Percentiles rank a stretch among this genome's conserved stretches.
Evolutionary conservation across 1,140 invertebrate genomes (phyloP).

Genomic region (Caenorhabditis brenneri): DNA sequence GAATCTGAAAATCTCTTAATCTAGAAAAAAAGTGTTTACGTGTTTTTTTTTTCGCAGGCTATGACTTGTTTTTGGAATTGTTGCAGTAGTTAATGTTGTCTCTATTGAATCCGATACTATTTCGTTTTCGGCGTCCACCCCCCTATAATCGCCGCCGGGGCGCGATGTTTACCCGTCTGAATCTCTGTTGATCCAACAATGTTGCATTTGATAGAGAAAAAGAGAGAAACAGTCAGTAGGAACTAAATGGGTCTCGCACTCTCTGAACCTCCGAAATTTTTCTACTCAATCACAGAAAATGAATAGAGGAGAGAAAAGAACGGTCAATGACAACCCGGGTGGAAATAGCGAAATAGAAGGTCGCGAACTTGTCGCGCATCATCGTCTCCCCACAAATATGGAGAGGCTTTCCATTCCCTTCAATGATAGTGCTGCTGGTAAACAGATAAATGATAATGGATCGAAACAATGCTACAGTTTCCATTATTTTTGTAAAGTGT

Average conservation of each 20-base stretch:
- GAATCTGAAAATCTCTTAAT: not conserved
- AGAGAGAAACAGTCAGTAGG: not conserved
- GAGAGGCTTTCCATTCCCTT: not conserved
- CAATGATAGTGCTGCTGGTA: not conserved
- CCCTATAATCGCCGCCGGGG: slow-evolving; percentile 30
- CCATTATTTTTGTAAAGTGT: not conserved
- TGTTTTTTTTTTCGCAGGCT: not conserved
- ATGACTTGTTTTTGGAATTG: not conserved
- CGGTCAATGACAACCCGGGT: not conserved
- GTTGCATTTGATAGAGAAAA: slow-evolving; percentile 32
- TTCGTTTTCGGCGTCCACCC: not conserved
- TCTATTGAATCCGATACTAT: slow-evolving; percentile 27
- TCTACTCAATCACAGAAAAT: slow-evolving; percentile 23
- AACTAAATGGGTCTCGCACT: slow-evolving; percentile 6
- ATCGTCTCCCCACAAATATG: not conserved
- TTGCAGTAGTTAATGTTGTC: slow-evolving; percentile 37
- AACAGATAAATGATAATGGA: slow-evolving; percentile 19
- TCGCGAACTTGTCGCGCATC: not conserved
- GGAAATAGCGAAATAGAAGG: slow-evolving; percentile 12
- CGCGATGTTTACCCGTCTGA: slow-evolving; percentile 39
- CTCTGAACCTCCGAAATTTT: slow-evolving; percentile 10
- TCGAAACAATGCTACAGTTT: not conserved
- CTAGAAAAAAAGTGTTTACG: not conserved
- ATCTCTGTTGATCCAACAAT: slow-evolving; percentile 43
- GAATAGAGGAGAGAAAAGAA: not conserved